phyloP scores from a whole-genome alignment of 2,888 invertebrate species.

The Leucoma salicis region DNA sequence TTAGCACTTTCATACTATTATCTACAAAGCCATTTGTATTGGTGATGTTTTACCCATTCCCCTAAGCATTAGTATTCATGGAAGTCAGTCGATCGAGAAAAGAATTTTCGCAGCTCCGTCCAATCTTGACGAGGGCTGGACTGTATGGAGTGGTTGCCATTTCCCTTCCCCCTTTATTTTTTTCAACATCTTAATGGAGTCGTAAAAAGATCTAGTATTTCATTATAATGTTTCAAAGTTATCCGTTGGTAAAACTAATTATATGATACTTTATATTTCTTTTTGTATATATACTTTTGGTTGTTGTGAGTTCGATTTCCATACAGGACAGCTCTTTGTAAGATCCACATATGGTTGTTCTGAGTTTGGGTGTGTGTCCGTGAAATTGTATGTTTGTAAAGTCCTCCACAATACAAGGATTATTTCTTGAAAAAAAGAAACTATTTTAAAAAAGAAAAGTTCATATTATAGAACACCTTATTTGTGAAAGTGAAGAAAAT shows the following conservation, averaged over 20 bases:
- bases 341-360: too few species aligned
- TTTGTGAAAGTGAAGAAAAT: too few species aligned
- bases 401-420: too few species aligned
- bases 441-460: not conserved
- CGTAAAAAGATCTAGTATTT: conserved; percentile 69
- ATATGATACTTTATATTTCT: conserved; percentile 37
- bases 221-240: conserved; percentile 71
- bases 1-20: conserved; percentile 51
- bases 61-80: conserved; percentile 77
- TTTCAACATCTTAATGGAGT: conserved; percentile 75
- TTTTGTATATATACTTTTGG: not conserved
- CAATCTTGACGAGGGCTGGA: conserved; percentile 68
- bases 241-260: conserved; percentile 47
- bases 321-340: too few species aligned
- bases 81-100: conserved; percentile 77
- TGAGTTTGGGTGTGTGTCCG: too few species aligned
- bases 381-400: too few species aligned
- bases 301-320: too few species aligned
- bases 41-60: conserved; percentile 55
- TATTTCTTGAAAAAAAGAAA: not conserved
- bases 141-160: conserved; percentile 70
- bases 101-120: conserved; percentile 70
- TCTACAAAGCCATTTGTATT: conserved; percentile 58
- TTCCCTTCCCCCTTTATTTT: conserved; percentile 71
- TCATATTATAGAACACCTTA: too few species aligned